These are phyloP conservation scores for Drosophila mayaguana DNA, from an alignment of 2,888 invertebrate genomes.

Conservation along the genomic window DNA sequence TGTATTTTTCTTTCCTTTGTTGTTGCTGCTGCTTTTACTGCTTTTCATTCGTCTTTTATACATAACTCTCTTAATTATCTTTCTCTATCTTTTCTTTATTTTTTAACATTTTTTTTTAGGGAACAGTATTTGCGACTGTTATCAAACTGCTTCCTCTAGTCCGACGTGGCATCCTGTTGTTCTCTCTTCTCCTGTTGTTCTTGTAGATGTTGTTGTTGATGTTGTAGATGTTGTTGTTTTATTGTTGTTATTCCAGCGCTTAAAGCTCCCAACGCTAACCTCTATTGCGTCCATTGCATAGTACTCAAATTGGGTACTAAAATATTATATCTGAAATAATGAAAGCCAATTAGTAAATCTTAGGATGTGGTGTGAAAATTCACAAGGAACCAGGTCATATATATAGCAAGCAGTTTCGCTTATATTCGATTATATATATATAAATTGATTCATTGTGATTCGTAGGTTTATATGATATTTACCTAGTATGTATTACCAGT, in stretches of 20 bases:
- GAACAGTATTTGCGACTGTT: slow-evolving; percentile 54
- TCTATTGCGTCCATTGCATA: slow-evolving; percentile 63
- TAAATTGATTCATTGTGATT: not conserved
- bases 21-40: slow-evolving; percentile 12
- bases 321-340: slow-evolving; percentile 76
- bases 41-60: slow-evolving; percentile 35
- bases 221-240: slow-evolving; percentile 28
- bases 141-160: slow-evolving; percentile 39
- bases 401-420: not conserved
- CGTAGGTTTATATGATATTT: slow-evolving; percentile 52
- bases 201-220: slow-evolving; percentile 16
- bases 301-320: slow-evolving; percentile 77
- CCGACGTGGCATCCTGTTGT: slow-evolving; percentile 31
- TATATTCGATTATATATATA: not conserved
- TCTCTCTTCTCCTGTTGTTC: slow-evolving; percentile 25
- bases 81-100: slow-evolving; percentile 30
- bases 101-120: slow-evolving; percentile 41
- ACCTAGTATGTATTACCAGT: slow-evolving; percentile 73
- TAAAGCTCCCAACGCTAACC: slow-evolving; percentile 36
- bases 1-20: slow-evolving; percentile 39
- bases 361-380: not conserved
- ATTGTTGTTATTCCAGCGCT: slow-evolving; percentile 34
- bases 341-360: slow-evolving; percentile 17
- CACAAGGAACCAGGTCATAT: not conserved
- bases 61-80: slow-evolving; percentile 48